Evolutionary conservation across 2,113 vertebrate genomes (phyloP), one percentile per base, ranked within the genome.

Genomic region (Merops nubicus): DNA sequence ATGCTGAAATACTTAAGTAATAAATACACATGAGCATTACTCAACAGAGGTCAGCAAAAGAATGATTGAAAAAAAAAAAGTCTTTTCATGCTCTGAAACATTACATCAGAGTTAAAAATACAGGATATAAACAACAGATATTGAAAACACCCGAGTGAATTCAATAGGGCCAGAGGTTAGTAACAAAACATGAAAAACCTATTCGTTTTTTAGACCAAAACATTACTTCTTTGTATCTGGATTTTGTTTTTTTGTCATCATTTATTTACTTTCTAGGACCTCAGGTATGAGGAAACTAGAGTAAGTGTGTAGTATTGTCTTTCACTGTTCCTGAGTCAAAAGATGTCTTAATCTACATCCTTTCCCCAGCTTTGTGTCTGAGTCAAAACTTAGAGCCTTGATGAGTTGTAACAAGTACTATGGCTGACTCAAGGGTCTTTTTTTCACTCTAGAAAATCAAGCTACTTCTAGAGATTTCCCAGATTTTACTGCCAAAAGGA

Each of bases 71-170:
- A 50, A 74, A 17, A 89, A 36, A n/a, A 56, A 59, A 85, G 38
- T 23, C 57, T 89, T 82, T 74, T 81, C 48, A 73, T 92, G 23
- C 42, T 67, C 83, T 78, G 63, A 91, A 92, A 69, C 38, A 68
- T 85, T 90, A 78, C 67, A 84, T 81, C 90, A 95, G 62, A 64
- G 56, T 92, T 67, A 80, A 88, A 91, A 93, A 91, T 34, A 20
- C 65, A 85, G 42, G 62, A 79, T 57, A 57, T 25, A 93, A 94
- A 93, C 64, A 95, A 56, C 69, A 88, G 80, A 83, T 70, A 62
- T 21, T 88, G 79, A 93, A 96, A 93, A 84, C 51, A 85, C 15
- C 26, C 43, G 78, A 23, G 67, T 47, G 42, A 87, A 77, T 56
- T 54, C 57, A 56, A 78, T 6, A 40, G 33, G 8, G 23, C n/a